Conservation (phyloP, 2,888 invertebrate species). For the Leucoptera coffeella region DNA sequence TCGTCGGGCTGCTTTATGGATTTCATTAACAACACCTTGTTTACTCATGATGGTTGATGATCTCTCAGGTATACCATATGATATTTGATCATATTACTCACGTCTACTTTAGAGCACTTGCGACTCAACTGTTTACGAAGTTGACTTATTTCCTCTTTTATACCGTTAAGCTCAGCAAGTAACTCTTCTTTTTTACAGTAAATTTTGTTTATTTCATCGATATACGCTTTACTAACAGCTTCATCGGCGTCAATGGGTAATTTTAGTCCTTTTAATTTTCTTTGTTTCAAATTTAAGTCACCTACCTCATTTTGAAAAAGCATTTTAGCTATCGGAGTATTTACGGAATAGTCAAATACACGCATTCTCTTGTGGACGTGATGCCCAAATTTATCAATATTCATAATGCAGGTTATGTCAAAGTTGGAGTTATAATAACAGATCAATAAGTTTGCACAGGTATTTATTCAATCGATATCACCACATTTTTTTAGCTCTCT, state of each 20-base stretch:
- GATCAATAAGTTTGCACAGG: neutral
- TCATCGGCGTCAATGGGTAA: neutral
- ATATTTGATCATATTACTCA: too few species aligned
- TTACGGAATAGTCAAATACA: neutral
- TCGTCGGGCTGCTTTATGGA: conserved; percentile 14
- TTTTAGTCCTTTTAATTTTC: neutral
- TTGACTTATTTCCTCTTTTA: neutral
- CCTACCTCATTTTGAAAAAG: neutral
- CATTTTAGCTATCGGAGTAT: neutral
- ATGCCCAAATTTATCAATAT: neutral
- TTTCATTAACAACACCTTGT: conserved; percentile 1
- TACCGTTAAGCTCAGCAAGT: neutral
- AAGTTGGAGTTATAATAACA: neutral
- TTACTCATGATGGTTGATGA: neutral
- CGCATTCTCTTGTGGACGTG: neutral
- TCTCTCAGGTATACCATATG: too few species aligned
- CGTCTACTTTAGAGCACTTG: neutral
- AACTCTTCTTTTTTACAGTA: neutral
- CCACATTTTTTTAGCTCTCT: neutral
- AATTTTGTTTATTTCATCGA: neutral
- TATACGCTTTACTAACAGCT: neutral
- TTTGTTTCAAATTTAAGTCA: neutral
- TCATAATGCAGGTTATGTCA: neutral
- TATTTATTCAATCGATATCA: conserved; percentile 1
- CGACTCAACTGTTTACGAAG: neutral